Conservation (phyloP, 1,140 invertebrate genomes). For the Limonius californicus region DNA sequence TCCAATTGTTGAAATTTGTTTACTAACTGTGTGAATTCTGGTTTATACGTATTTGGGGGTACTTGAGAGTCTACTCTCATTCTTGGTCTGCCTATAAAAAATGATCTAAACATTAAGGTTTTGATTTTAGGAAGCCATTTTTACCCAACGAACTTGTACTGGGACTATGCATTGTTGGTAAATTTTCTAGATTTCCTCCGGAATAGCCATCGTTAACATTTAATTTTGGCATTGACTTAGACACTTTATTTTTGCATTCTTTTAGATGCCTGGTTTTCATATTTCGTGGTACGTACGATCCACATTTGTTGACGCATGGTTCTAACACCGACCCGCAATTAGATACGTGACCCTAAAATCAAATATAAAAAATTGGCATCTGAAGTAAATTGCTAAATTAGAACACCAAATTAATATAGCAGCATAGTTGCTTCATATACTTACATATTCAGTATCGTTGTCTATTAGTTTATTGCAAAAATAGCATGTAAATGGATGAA, state of each 20-base stretch:
- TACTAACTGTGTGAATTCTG: too few relatives aligned
- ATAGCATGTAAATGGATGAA: slow-evolving; percentile 3
- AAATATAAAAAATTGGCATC: slow-evolving; percentile 13
- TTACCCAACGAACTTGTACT: too few relatives aligned
- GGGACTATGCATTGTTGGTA: too few relatives aligned
- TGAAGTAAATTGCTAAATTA: too few relatives aligned
- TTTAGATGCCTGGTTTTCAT: slow-evolving; percentile 55
- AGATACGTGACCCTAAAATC: slow-evolving; percentile 57
- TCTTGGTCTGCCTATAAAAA: too few relatives aligned
- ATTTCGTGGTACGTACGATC: slow-evolving; percentile 61
- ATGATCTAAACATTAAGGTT: neutral
- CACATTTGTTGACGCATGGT: slow-evolving; percentile 62
- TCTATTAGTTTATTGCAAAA: slow-evolving; percentile 7
- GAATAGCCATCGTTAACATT: too few relatives aligned
- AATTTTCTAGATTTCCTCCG: too few relatives aligned
- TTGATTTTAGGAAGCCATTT: neutral
- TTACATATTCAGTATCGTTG: slow-evolving; percentile 10
- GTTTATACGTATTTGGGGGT: too few relatives aligned
- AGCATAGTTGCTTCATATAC: neutral
- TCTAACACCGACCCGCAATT: slow-evolving; percentile 65
- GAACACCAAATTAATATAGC: too few relatives aligned
- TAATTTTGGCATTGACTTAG: neutral
- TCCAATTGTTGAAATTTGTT: neutral
- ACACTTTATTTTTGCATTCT: slow-evolving; percentile 51
- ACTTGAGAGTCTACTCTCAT: too few relatives aligned